Base-by-base conservation (phyloP, 2,888 invertebrate species). In the Lycaena phlaeas region DNA sequence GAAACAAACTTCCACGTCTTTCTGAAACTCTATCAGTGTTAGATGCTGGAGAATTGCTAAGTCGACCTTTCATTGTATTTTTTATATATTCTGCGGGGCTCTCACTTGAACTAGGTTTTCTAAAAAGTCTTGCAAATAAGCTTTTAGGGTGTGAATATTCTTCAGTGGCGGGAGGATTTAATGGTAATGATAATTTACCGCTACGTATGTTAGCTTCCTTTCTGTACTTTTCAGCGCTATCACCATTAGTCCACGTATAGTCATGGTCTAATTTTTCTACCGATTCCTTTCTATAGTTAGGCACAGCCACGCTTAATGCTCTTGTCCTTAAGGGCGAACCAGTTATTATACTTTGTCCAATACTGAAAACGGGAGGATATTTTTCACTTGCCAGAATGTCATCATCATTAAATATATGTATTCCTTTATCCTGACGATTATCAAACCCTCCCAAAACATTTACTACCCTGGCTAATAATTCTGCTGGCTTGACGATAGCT, bases 401-500 rank as follows among this genome's bases (percentile, higher is more conserved):
- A 1, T 88, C 88, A 56, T 93, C 93, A 9, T 88, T 87, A 64
- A 93, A 92, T 37, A 91, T 88, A 54, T 92, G 87, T 30, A 91
- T 81, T 1, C 89, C 89, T 51, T 78, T 86, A 10, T 81, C 78
- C 46, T 74, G 71, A 29, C 79, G 74, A 12, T 79, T 74, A 30
- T 86, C 82, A 5, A 88, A 79, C 2, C 86, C 89, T 14, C 92
- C 92, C 42, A 94, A 68, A 7, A 93, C 92, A 54, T 91, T 90
- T 0, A 93, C 93, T 29, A 95, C 89, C 62, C 91, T 88, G 0
- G 92, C 90, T 40, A 94, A 64, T 1, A 95, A 64, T 59, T 93
- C 92, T 4, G 90, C 90, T 4, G 93, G 92, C 56, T 92, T 90
- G 0, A 93, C 87, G 49, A 91, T 87, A 6, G 90, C 90, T 46